A percentile compares a stretch with the other conserved stretches of the same genome.
phyloP scores from a whole-genome alignment of 2,888 invertebrate genomes.

The Idaea straminata region DNA sequence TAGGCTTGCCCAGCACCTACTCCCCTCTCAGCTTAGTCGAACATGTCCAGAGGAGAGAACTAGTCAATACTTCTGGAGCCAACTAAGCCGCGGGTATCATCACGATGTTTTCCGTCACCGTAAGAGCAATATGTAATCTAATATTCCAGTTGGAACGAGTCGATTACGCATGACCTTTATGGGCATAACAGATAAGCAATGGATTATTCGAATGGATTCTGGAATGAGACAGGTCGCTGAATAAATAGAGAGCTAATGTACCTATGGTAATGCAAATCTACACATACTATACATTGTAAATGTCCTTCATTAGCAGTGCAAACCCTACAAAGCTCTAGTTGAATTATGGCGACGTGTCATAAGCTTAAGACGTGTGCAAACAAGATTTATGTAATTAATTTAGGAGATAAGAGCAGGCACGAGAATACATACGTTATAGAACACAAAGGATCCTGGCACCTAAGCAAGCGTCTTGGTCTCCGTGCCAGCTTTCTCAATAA shows the following conservation, averaged over 20 bases:
- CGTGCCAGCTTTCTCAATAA: constrained; percentile 33
- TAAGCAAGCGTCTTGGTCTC: constrained; percentile 33
- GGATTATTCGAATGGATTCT: not conserved
- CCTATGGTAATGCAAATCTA: constrained; percentile 27
- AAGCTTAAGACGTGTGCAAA: constrained; percentile 79
- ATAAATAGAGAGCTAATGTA: constrained; percentile 36
- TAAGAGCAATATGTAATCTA: not conserved
- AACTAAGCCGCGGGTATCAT: too few species aligned
- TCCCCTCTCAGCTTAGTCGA: too few species aligned
- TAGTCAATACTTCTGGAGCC: too few species aligned
- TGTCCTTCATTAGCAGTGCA: constrained; percentile 74
- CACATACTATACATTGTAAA: constrained; percentile 46
- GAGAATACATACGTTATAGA: constrained; percentile 63
- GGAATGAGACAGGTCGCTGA: not conserved
- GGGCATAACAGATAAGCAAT: not conserved
- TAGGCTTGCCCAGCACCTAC: too few species aligned
- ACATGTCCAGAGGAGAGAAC: too few species aligned
- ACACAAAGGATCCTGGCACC: constrained; percentile 58
- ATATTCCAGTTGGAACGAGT: not conserved
- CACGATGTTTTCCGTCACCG: too few species aligned
- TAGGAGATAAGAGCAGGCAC: constrained; percentile 74
- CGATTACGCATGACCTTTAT: not conserved
- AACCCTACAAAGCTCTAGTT: constrained; percentile 57
- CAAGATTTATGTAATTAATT: constrained; percentile 81
- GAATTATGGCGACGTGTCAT: constrained; percentile 76